Conservation (phyloP, 2,888 invertebrate genomes). For the Drosophila barbarae region DNA sequence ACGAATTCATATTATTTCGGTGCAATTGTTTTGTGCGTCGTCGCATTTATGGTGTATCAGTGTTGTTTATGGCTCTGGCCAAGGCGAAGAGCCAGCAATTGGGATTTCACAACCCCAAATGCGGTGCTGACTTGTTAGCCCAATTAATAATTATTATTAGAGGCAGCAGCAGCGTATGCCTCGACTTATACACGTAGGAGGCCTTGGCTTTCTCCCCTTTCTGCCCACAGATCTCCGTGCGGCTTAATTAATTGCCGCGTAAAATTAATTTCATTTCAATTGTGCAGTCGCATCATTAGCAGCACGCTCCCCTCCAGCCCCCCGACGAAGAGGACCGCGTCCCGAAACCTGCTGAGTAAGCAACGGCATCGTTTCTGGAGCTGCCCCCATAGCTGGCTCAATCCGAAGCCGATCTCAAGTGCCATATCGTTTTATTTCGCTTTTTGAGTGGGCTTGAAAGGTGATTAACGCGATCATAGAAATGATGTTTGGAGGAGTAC, state of each 20-base stretch:
- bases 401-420: slow-evolving; percentile 53
- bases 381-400: slow-evolving; percentile 51
- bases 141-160: slow-evolving; percentile 61
- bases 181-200: slow-evolving; percentile 37
- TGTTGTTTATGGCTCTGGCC: slow-evolving; percentile 37
- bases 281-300: slow-evolving; percentile 73
- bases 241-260: slow-evolving; percentile 69
- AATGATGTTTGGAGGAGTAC: slow-evolving; percentile 56
- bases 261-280: slow-evolving; percentile 75
- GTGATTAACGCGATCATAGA: slow-evolving; percentile 77
- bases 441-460: slow-evolving; percentile 70
- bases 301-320: slow-evolving; percentile 25
- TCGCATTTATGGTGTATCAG: slow-evolving; percentile 60
- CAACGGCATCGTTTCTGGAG: slow-evolving; percentile 52
- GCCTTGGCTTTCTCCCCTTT: slow-evolving; percentile 66
- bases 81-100: slow-evolving; percentile 40
- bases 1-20: slow-evolving; percentile 52
- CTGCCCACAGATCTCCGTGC: slow-evolving; percentile 52
- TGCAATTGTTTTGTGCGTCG: slow-evolving; percentile 63
- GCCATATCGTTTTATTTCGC: slow-evolving; percentile 57
- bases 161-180: background rate
- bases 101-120: slow-evolving; percentile 58
- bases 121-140: slow-evolving; percentile 57
- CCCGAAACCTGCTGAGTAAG: slow-evolving; percentile 74
- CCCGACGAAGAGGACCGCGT: background rate